phyloP scores from a whole-genome alignment of 2,797 vertebrate genomes.

The Fratercula arctica region DNA sequence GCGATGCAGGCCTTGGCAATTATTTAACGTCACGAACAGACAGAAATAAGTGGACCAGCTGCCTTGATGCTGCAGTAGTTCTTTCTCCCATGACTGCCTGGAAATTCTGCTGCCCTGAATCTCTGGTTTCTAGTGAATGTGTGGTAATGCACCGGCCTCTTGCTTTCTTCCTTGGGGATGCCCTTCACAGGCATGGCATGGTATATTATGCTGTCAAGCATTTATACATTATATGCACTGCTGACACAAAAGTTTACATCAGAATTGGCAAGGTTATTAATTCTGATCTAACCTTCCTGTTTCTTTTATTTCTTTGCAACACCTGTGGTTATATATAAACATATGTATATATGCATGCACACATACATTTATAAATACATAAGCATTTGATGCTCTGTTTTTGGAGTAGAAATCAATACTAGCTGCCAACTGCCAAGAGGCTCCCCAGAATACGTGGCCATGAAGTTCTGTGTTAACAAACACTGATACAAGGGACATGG shows the following conservation, averaged over 20 bases:
- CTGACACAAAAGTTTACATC: background rate
- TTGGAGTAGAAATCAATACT: conserved; percentile 42
- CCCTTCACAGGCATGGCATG: background rate
- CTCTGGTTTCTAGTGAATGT: conserved; percentile 6
- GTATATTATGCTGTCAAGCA: background rate
- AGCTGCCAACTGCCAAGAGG: background rate
- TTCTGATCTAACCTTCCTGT: background rate
- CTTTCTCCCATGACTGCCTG: conserved; percentile 23
- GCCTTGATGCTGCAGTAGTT: background rate
- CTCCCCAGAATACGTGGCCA: background rate
- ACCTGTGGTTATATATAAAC: background rate
- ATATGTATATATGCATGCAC: background rate
- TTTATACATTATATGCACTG: background rate
- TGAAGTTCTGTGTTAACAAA: background rate
- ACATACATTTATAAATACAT: background rate
- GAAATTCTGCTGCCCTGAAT: conserved; percentile 37
- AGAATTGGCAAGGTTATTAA: background rate
- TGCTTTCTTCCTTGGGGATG: background rate
- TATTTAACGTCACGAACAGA: conserved; percentile 36
- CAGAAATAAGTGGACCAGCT: conserved; percentile 6
- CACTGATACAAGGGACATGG: background rate
- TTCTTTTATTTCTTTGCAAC: background rate
- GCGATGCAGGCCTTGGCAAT: conserved; percentile 3
- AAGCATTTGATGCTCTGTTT: conserved; percentile 20
- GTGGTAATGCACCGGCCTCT: background rate